These are phyloP conservation scores for Anarrhichthys ocellatus DNA, from an alignment of 2,113 vertebrate species.

Conservation along the genomic window DNA sequence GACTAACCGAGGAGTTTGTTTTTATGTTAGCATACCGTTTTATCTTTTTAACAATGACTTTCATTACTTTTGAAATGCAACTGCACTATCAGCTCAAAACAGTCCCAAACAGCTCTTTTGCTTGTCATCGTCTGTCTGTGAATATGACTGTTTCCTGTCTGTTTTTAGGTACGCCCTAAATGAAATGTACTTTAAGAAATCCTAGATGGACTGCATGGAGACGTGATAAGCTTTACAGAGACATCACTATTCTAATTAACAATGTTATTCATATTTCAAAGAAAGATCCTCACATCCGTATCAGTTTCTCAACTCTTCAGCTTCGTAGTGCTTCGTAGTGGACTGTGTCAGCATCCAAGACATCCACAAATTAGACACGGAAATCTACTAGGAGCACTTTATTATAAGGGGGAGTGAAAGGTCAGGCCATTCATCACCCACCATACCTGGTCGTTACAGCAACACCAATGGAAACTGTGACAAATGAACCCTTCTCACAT, in stretches of 20 bases:
- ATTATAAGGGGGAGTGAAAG: constrained; percentile 74
- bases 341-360: constrained; percentile 30
- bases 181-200: background rate
- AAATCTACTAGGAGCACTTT: constrained; percentile 67
- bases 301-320: background rate
- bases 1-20: background rate
- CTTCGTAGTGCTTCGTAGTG: background rate
- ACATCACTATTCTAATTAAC: background rate
- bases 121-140: background rate
- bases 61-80: background rate
- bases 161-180: background rate
- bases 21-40: background rate
- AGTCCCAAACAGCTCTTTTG: background rate
- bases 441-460: constrained; percentile 78
- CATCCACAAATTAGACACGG: constrained; percentile 59
- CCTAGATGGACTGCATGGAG: background rate
- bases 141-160: background rate
- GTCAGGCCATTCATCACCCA: constrained; percentile 76
- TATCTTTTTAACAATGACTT: background rate
- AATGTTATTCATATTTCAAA: background rate
- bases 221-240: background rate
- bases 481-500: constrained; percentile 79
- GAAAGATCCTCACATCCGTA: constrained; percentile 1
- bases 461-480: constrained; percentile 73
- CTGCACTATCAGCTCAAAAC: background rate